Evolutionary conservation across 2,888 invertebrate species (phyloP).

Genomic region (Hydroisotoma schaefferi): DNA sequence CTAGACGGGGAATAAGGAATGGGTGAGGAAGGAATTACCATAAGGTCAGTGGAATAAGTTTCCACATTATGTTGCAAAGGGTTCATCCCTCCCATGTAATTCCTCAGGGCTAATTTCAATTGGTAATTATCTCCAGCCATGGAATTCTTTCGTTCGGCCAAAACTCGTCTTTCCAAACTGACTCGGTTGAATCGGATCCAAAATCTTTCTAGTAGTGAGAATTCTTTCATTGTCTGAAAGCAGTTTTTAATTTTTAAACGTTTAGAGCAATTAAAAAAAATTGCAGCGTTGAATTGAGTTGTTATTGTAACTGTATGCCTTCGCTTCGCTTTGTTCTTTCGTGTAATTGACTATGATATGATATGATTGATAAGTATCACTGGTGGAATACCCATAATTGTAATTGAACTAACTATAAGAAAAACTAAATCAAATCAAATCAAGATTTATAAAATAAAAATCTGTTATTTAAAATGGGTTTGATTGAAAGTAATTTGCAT

Average conservation of each 20-base stretch:
- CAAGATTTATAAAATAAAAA: too few relatives aligned
- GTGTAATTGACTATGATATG: too few relatives aligned
- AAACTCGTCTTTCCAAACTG: constrained; percentile 34
- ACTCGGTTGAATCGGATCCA: constrained; percentile 46
- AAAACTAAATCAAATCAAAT: too few relatives aligned
- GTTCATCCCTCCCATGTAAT: constrained; percentile 47
- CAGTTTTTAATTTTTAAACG: background rate
- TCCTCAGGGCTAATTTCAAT: constrained; percentile 38
- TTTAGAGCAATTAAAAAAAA: background rate
- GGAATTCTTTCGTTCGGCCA: constrained; percentile 27
- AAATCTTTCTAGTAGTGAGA: constrained; percentile 43
- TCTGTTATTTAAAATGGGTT: too few relatives aligned
- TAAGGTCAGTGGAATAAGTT: constrained; percentile 25
- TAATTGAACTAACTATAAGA: too few relatives aligned
- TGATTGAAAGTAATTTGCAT: too few relatives aligned
- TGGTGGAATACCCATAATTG: too few relatives aligned
- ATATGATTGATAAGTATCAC: too few relatives aligned
- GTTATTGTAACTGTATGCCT: background rate
- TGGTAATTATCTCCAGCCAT: constrained; percentile 39
- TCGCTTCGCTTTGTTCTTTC: background rate
- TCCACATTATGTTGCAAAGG: constrained; percentile 32
- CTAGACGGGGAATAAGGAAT: constrained; percentile 20
- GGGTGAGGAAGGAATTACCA: constrained; percentile 36
- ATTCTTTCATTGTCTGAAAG: constrained; percentile 37
- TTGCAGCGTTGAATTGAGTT: background rate